phyloP scores from a whole-genome alignment of 2,797 vertebrate species.

The Eremophila alpestris region DNA sequence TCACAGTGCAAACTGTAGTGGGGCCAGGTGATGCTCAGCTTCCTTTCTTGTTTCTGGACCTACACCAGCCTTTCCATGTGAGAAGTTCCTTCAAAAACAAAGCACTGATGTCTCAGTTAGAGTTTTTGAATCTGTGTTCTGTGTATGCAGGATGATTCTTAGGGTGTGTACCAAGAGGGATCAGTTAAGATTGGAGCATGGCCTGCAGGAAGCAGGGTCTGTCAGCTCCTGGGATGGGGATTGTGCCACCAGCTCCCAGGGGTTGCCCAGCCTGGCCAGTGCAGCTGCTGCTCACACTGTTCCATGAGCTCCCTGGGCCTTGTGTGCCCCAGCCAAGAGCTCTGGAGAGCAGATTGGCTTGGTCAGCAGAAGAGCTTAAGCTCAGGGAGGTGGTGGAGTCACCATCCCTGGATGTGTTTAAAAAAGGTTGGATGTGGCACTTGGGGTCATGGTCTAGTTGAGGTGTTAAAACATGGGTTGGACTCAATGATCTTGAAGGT shows the following conservation, averaged over 20 bases:
- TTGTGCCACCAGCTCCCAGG: neutral
- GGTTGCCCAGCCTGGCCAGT: neutral
- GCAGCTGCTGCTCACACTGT: neutral
- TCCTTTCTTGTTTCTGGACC: neutral
- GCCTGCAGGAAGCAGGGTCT: neutral
- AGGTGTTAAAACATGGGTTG: no score
- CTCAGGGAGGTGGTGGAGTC: no score
- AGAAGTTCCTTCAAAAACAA: neutral
- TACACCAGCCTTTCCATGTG: neutral
- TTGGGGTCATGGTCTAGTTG: no score
- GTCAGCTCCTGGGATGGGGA: neutral
- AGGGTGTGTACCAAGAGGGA: neutral
- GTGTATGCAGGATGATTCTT: neutral
- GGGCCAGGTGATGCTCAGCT: neutral
- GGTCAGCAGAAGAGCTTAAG: neutral
- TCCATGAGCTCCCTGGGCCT: fast-evolving
- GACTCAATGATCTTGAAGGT: no score
- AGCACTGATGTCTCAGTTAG: neutral
- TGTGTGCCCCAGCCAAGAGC: neutral
- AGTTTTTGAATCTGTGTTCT: neutral
- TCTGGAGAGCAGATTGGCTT: neutral
- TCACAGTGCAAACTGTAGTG: neutral
- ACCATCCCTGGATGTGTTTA: no score
- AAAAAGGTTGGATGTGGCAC: no score
- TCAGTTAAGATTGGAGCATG: neutral